phyloP scores from a whole-genome alignment of 2,113 vertebrate genomes.

The Ceuthmochares aereus region DNA sequence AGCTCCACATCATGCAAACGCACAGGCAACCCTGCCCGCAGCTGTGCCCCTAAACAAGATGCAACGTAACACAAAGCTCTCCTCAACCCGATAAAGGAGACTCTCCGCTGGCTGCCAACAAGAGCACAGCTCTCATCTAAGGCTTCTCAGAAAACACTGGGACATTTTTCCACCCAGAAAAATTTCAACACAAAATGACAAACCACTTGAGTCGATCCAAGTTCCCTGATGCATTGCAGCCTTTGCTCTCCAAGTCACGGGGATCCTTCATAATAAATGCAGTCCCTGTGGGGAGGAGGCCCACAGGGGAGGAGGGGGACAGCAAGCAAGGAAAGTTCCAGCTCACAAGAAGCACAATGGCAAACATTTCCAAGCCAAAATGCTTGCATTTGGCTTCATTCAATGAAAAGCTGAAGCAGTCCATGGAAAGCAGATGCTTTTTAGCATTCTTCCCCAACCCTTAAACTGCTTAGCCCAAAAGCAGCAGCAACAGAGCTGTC shows the following conservation, averaged over 20 bases:
- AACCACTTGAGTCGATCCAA: background rate
- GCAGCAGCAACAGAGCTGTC: conserved; percentile 18
- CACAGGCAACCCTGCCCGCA: background rate
- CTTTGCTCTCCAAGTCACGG: background rate
- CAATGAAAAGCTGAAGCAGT: conserved; percentile 24
- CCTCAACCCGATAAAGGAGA: background rate
- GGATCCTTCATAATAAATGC: background rate
- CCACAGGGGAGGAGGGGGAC: background rate
- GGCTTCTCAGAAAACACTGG: background rate
- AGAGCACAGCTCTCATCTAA: background rate
- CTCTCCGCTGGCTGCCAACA: background rate
- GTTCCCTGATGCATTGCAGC: background rate
- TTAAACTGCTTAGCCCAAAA: conserved; percentile 31
- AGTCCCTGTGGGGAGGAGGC: background rate
- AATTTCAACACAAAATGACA: background rate
- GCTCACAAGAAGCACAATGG: background rate
- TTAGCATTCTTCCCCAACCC: conserved; percentile 29
- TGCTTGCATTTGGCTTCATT: conserved; percentile 21
- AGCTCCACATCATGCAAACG: background rate
- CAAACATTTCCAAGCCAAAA: conserved; percentile 27
- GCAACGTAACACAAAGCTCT: background rate
- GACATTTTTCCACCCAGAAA: background rate
- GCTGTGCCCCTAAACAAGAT: background rate
- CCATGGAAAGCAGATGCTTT: conserved; percentile 65
- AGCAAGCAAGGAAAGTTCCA: background rate